Conservation (phyloP, 2,888 invertebrate species). For the Teleiodes luculella region DNA sequence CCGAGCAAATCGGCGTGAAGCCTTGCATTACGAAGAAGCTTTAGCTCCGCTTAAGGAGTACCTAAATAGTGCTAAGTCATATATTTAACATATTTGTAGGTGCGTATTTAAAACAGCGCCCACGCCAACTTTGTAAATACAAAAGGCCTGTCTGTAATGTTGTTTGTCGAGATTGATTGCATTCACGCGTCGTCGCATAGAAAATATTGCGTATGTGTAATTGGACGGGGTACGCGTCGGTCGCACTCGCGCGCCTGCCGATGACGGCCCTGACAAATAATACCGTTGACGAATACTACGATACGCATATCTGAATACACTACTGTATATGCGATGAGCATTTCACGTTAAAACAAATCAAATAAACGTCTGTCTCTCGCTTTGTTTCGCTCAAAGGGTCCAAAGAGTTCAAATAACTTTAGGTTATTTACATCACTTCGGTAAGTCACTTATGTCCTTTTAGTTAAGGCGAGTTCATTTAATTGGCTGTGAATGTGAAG, state of each 20-base stretch:
- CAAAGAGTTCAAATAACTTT: too few species aligned
- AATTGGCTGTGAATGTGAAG: too few species aligned
- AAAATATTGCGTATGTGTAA: conserved; percentile 75
- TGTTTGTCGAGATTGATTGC: conserved; percentile 59
- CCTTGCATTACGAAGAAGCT: too few species aligned
- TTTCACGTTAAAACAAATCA: not conserved
- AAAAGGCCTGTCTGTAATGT: conserved; percentile 7
- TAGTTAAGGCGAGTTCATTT: too few species aligned
- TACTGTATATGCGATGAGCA: not conserved
- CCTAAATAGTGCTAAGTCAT: too few species aligned
- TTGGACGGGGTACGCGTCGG: conserved; percentile 62
- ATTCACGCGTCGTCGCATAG: conserved; percentile 66
- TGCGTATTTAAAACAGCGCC: not conserved
- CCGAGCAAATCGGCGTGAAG: too few species aligned
- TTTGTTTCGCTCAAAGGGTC: too few species aligned
- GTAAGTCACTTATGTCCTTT: too few species aligned
- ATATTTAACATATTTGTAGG: not conserved
- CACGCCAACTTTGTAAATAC: not conserved
- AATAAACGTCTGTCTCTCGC: too few species aligned
- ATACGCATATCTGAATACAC: not conserved
- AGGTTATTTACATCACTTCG: too few species aligned
- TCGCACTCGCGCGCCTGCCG: conserved; percentile 59
- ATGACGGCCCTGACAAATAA: conserved; percentile 72
- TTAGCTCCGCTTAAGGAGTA: too few species aligned
- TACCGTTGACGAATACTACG: conserved; percentile 46